A percentile compares a stretch with the other conserved stretches of the same genome.
Evolutionary conservation across 2,888 invertebrate genomes (phyloP).

Genomic region (Dryomyza anilis): DNA sequence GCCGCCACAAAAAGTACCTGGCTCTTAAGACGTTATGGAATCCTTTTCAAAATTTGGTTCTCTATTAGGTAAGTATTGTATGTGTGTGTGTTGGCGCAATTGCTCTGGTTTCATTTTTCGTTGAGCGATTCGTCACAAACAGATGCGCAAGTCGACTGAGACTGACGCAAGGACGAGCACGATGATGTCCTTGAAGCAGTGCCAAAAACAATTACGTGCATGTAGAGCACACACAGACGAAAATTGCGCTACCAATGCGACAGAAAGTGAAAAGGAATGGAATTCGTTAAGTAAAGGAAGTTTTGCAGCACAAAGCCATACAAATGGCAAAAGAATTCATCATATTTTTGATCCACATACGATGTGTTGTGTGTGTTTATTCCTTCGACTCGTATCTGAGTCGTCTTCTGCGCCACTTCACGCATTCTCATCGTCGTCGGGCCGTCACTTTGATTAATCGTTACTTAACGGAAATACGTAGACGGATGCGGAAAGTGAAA

Average conservation of each 20-base stretch:
- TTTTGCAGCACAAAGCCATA: no score
- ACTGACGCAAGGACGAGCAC: background rate
- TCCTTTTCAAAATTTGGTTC: no score
- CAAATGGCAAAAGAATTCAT: background rate
- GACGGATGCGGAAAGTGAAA: background rate
- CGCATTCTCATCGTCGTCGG: constrained; percentile 12
- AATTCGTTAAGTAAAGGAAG: no score
- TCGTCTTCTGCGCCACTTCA: constrained; percentile 10
- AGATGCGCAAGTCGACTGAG: background rate
- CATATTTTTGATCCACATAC: background rate
- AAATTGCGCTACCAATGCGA: no score
- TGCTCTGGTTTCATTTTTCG: background rate
- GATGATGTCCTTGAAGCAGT: background rate
- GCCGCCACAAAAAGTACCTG: background rate
- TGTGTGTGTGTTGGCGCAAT: constrained; percentile 6
- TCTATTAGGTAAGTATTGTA: no score
- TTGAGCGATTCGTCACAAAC: constrained; percentile 4
- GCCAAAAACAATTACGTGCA: no score
- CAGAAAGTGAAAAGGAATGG: no score
- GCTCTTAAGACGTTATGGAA: background rate
- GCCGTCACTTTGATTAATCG: constrained; percentile 19
- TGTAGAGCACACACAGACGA: no score
- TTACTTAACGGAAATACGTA: background rate
- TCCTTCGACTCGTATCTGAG: background rate
- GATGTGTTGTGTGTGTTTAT: background rate